Conservation (phyloP, 2,888 invertebrate genomes). For the Heliconius ethilla region DNA sequence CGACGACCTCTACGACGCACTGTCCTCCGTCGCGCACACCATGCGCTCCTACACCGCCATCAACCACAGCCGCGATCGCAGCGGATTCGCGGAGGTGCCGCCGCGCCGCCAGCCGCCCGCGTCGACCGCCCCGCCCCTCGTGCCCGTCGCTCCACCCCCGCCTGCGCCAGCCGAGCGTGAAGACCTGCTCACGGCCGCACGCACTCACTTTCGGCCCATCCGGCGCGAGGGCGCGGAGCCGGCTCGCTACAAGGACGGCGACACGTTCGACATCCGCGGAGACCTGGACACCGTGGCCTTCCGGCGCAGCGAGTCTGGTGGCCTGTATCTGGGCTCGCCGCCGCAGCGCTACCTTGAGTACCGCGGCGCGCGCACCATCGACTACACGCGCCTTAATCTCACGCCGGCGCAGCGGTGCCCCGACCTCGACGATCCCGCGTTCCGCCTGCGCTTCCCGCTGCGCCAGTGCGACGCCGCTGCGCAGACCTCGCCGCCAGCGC, state of each 20-base stretch:
- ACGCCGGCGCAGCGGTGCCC: conserved; percentile 67
- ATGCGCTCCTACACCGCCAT: conserved; percentile 81
- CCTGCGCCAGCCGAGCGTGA: conserved; percentile 83
- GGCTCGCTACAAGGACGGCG: conserved; percentile 84
- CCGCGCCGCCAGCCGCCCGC: conserved; percentile 70
- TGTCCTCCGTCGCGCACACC: conserved; percentile 65
- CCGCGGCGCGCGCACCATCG: conserved; percentile 67
- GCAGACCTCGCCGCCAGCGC: conserved; percentile 58
- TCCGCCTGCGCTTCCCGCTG: conserved; percentile 86
- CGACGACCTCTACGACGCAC: conserved; percentile 69
- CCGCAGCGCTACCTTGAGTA: conserved; percentile 80
- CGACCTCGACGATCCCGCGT: conserved; percentile 68
- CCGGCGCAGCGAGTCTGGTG: conserved; percentile 85
- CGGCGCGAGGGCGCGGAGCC: conserved; percentile 76
- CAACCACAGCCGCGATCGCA: conserved; percentile 83
- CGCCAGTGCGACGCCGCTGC: conserved; percentile 63
- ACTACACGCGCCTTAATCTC: conserved; percentile 67
- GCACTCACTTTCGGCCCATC: conserved; percentile 93
- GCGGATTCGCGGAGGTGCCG: conserved; percentile 84
- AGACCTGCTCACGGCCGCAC: conserved; percentile 88
- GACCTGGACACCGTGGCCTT: conserved; percentile 85
- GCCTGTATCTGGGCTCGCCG: conserved; percentile 80
- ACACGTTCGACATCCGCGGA: conserved; percentile 86
- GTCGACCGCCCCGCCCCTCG: conserved; percentile 51
- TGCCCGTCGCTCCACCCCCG: conserved; percentile 52